Conservation (phyloP, 2,888 invertebrate genomes). For the Ellobium chinense region DNA sequence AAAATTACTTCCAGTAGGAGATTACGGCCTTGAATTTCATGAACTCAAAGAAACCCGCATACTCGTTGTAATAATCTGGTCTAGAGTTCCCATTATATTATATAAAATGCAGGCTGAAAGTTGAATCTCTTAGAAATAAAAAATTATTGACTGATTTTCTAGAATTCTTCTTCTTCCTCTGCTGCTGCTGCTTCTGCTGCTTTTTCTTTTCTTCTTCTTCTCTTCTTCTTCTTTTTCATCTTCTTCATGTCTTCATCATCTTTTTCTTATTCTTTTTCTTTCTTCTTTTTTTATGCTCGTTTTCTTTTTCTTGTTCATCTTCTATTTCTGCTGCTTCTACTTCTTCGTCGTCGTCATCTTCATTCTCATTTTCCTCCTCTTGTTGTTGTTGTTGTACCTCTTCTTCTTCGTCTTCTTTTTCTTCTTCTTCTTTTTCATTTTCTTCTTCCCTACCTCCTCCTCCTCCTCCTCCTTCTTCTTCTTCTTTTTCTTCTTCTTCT, state of each 20-base stretch:
- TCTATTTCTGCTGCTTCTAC: not conserved
- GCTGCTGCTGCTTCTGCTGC: too few species aligned
- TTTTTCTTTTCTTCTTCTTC: not conserved
- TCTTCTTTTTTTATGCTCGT: not conserved
- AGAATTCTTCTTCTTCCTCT: too few species aligned
- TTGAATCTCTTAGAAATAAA: too few species aligned
- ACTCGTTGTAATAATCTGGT: too few species aligned
- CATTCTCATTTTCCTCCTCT: not conserved
- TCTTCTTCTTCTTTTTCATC: not conserved
- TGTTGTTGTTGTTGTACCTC: not conserved
- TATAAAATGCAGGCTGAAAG: too few species aligned
- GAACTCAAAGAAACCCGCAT: too few species aligned
- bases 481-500: not conserved
- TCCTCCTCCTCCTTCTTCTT: not conserved
- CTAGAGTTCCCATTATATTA: too few species aligned
- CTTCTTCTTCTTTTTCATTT: not conserved
- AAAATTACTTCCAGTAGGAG: too few species aligned
- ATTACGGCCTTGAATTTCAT: too few species aligned
- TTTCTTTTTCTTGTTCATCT: slow-evolving; percentile 5
- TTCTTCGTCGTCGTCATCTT: not conserved
- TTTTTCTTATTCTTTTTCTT: not conserved
- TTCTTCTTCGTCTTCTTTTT: not conserved
- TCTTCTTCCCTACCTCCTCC: not conserved
- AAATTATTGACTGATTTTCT: too few species aligned
- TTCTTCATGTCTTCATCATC: not conserved